A percentile compares a stretch with the other conserved stretches of the same genome.
These are phyloP conservation scores for Drosophila guanche DNA, from an alignment of 1,140 invertebrate species.

Conservation along the genomic window DNA sequence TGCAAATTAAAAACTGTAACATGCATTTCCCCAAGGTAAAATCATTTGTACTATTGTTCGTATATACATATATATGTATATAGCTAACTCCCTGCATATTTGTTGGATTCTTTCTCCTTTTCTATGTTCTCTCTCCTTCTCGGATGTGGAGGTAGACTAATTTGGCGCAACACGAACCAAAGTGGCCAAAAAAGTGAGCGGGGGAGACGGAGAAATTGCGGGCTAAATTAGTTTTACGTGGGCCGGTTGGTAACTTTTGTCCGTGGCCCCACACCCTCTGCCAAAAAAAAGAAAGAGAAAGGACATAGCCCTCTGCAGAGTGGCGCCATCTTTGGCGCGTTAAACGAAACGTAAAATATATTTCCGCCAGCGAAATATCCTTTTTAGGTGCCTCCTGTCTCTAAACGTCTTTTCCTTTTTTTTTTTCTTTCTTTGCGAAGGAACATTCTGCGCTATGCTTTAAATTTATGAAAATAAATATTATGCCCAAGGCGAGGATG, in stretches of 20 bases:
- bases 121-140: constrained; percentile 38
- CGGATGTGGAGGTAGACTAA: constrained; percentile 68
- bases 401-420: constrained; percentile 56
- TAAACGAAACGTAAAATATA: constrained; percentile 80
- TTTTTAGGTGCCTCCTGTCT: constrained; percentile 61
- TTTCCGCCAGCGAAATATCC: constrained; percentile 81
- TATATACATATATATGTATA: constrained; percentile 1
- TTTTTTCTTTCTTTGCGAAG: not conserved
- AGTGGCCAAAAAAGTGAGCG: constrained; percentile 50
- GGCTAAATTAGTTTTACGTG: constrained; percentile 82
- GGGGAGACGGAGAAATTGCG: constrained; percentile 37
- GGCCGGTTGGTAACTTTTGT: constrained; percentile 59
- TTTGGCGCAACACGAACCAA: constrained; percentile 78
- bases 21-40: constrained; percentile 80
- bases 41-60: constrained; percentile 62
- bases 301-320: constrained; percentile 16
- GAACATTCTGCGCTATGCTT: constrained; percentile 50
- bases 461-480: constrained; percentile 82
- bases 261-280: not conserved
- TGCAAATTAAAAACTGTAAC: constrained; percentile 81
- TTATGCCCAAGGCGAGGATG: constrained; percentile 63
- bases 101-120: constrained; percentile 39
- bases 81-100: constrained; percentile 28
- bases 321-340: constrained; percentile 72
- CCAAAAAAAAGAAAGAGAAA: constrained; percentile 1